phyloP scores from a whole-genome alignment of 2,797 vertebrate genomes.

The Nothura maculosa region DNA sequence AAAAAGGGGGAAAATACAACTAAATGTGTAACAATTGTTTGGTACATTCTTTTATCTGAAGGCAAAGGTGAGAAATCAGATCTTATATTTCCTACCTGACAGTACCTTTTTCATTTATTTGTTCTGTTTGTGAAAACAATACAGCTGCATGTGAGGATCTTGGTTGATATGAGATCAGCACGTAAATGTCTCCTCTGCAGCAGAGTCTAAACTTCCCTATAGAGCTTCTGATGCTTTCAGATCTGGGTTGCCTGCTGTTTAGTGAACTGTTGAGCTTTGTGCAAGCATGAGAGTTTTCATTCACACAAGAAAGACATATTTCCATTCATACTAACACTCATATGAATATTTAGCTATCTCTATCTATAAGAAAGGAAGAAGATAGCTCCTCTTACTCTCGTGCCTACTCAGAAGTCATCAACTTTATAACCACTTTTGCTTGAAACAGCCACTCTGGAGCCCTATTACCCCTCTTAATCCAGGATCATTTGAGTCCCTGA shows the following conservation, averaged over 20 bases:
- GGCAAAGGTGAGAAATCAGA: not conserved
- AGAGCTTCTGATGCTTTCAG: not conserved
- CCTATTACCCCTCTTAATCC: not conserved
- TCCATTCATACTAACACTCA: not conserved
- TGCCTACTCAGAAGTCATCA: not conserved
- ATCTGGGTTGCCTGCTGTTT: not conserved
- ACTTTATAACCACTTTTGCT: not conserved
- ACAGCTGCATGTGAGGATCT: not conserved
- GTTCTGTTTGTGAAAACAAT: not conserved
- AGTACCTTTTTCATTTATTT: not conserved
- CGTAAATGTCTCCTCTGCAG: not conserved
- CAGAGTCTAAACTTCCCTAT: rapidly evolving
- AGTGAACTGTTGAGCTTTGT: not conserved
- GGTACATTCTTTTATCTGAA: not conserved
- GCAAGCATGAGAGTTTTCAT: not conserved
- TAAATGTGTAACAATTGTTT: not conserved
- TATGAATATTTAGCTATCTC: not conserved
- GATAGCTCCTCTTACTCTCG: not conserved
- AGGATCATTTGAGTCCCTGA: not conserved
- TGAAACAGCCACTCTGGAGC: not conserved
- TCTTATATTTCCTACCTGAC: not conserved
- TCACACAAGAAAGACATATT: not conserved
- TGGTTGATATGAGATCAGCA: not conserved
- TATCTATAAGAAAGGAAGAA: not conserved
- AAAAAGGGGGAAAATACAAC: not conserved